Percentiles rank a stretch among this genome's conserved stretches.
Conservation (phyloP, 2,113 vertebrate species). For the Clarias batrachus region DNA sequence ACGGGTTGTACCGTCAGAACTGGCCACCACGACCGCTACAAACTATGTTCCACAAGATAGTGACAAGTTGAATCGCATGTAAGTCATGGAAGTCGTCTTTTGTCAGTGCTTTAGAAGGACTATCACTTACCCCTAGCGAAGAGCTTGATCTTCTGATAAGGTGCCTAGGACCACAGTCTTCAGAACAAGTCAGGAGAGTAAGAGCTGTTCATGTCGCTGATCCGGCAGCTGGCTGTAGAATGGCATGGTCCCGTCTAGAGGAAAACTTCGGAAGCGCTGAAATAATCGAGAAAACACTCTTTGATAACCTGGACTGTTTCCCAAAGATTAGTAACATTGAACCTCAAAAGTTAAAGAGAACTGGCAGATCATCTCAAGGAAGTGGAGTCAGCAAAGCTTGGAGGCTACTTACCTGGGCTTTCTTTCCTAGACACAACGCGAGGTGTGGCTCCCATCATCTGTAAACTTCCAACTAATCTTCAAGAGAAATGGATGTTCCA, state of each 20-base stretch:
- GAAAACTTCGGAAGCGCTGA: background rate
- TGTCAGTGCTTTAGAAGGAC: background rate
- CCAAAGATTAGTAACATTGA: background rate
- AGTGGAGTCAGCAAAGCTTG: too few relatives aligned
- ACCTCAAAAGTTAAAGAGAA: too few relatives aligned
- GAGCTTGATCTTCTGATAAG: conserved; percentile 25
- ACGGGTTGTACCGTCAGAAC: too few relatives aligned
- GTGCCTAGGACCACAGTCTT: conserved; percentile 25
- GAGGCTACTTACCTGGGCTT: too few relatives aligned
- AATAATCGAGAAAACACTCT: background rate
- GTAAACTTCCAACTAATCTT: too few relatives aligned
- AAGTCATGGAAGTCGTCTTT: conserved; percentile 12
- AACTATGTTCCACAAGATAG: too few relatives aligned
- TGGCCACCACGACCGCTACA: too few relatives aligned
- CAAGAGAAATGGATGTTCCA: too few relatives aligned
- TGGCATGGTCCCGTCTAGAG: background rate
- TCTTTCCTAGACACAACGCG: too few relatives aligned
- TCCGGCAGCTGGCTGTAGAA: background rate
- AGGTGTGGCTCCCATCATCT: too few relatives aligned
- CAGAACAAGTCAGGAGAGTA: conserved; percentile 9
- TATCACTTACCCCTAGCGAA: background rate
- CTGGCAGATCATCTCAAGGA: too few relatives aligned
- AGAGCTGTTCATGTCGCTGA: conserved; percentile 16
- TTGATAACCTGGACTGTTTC: background rate
- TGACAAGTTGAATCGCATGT: too few relatives aligned